phyloP scores from a whole-genome alignment of 2,113 vertebrate genomes.

The Lynx canadensis region DNA sequence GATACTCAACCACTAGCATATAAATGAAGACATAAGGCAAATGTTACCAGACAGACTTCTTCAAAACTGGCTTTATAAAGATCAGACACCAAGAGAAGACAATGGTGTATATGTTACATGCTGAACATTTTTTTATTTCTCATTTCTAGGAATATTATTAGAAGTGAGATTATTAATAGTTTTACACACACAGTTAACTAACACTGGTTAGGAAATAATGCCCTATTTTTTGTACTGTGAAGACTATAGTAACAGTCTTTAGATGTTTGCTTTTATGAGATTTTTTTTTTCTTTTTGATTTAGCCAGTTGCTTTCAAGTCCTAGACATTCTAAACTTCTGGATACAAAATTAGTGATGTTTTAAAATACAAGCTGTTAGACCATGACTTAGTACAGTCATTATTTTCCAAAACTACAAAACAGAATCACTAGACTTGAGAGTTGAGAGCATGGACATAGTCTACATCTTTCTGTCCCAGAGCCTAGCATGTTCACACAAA shows the following conservation, averaged over 20 bases:
- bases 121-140: neutral
- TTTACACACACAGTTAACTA: too few species aligned
- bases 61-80: slow-evolving; percentile 20
- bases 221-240: neutral
- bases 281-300: neutral
- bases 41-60: neutral
- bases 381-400: slow-evolving; percentile 48
- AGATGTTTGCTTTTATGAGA: neutral
- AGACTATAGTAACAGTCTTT: neutral
- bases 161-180: slow-evolving; percentile 29
- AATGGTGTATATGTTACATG: neutral
- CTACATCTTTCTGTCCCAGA: neutral
- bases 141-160: slow-evolving; percentile 44
- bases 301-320: neutral
- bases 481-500: neutral
- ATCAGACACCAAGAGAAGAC: neutral
- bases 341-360: slow-evolving; percentile 9
- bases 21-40: neutral
- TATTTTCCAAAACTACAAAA: slow-evolving; percentile 30
- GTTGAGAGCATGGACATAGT: neutral
- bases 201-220: neutral
- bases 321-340: neutral
- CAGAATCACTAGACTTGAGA: neutral
- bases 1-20: neutral
- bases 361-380: slow-evolving; percentile 44